phyloP scores from a whole-genome alignment of 2,113 vertebrate species.

The Strix aluco region DNA sequence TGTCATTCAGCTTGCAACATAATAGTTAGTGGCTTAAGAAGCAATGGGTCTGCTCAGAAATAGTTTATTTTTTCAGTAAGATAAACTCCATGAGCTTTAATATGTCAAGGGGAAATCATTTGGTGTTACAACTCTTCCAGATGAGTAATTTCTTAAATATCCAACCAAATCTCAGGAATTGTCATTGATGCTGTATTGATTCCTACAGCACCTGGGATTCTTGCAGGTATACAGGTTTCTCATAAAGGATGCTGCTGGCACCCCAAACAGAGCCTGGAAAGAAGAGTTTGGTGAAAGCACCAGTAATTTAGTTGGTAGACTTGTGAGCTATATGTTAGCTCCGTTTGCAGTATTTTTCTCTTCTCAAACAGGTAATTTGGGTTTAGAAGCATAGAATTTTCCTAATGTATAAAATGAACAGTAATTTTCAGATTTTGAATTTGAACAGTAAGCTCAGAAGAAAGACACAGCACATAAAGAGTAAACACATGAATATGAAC shows the following conservation, averaged over 20 bases:
- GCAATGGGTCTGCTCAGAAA: background rate
- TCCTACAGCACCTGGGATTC: background rate
- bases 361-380: background rate
- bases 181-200: background rate
- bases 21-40: background rate
- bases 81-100: background rate
- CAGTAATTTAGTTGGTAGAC: background rate
- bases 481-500: background rate
- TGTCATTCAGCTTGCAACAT: background rate
- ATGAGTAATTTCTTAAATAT: background rate
- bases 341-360: background rate
- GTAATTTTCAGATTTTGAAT: background rate
- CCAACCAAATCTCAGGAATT: background rate
- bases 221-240: background rate
- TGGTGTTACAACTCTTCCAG: background rate
- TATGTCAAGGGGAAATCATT: background rate
- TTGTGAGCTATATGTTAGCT: background rate
- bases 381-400: background rate
- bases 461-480: background rate
- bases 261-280: background rate
- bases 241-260: background rate
- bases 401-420: background rate
- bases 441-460: background rate
- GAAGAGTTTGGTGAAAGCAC: background rate
- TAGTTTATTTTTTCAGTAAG: background rate